Base-by-base conservation (phyloP, 2,797 vertebrate genomes). In the Odontamblyopus lacepedii region DNA sequence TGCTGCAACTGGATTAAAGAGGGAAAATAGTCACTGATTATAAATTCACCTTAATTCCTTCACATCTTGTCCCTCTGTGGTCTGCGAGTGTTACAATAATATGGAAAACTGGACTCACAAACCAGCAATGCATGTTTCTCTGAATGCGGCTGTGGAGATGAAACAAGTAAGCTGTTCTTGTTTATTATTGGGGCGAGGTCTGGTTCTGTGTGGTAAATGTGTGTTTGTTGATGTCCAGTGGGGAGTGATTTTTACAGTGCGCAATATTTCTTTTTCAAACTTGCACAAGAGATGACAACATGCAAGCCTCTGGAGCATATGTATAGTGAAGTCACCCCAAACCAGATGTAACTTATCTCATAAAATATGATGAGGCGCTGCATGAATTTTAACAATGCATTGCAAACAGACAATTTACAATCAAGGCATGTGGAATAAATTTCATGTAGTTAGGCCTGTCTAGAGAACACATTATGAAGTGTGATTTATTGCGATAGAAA, bases 331-430 rank as follows among this genome's bases (percentile, higher is more conserved):
- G 77, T 83, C 84, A 90, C 74, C 69, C 35, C 8, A 50, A 32
- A 85, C 69, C 83, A 87, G 86, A 88, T 88, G 84, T 76, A 79
- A 67, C 32, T 18, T 16, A 7, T 62, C 71, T 78, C 64, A 44
- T 48, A 69, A 70, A 69, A 68, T 38, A 13, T 15, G 71, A 56
- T 29, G 38, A 70, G 70, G 35, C 63, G 69, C 71, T 78, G 75
- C 41, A 29, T 29, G 64, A 19, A 70, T 23, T 69, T 55, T 23
- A 44, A 62, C 50, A 51, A 41, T 67, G 77, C 76, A 57, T 8
- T 12, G 29, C 32, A 8, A 16, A 44, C 27, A 59, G 26, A 27
- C 32, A 51, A 65, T 44, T 67, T 59, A 64, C 71, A 55, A 72
- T 61, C 0, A 71, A 71, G 70, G 32, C 72, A 29, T 1, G 7